Percentiles rank a stretch among this genome's conserved stretches.
Conservation (phyloP, 2,113 vertebrate species). For the Phasianus colchicus region DNA sequence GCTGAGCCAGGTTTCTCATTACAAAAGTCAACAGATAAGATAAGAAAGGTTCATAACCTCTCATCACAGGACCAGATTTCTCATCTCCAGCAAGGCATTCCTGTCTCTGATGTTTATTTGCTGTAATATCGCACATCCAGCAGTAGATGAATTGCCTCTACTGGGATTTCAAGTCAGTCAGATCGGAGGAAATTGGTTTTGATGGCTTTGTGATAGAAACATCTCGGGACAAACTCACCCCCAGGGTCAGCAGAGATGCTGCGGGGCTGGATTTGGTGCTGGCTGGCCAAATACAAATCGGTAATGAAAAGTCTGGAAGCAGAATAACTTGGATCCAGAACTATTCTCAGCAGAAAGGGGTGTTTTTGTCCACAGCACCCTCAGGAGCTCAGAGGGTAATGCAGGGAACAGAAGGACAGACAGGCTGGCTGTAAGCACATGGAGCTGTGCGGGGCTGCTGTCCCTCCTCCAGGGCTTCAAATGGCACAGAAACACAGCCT, state of each 20-base stretch:
- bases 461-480: background rate
- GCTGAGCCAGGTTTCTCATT: background rate
- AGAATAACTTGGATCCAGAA: background rate
- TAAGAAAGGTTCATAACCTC: slow-evolving; percentile 1
- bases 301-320: background rate
- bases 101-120: slow-evolving; percentile 20
- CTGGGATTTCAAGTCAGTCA: background rate
- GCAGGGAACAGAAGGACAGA: background rate
- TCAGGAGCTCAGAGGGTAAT: background rate
- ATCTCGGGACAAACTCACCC: background rate
- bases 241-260: background rate
- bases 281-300: background rate
- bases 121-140: background rate
- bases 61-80: slow-evolving; percentile 1
- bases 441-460: background rate
- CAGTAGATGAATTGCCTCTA: background rate
- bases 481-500: background rate
- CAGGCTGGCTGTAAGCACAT: background rate
- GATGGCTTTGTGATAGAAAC: slow-evolving; percentile 38
- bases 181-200: slow-evolving; percentile 32
- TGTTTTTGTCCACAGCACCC: background rate
- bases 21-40: background rate
- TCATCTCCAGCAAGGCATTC: background rate
- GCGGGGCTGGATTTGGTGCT: background rate
- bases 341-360: background rate